Base-by-base conservation (phyloP, 2,888 invertebrate genomes). In the Philereme transversata region DNA sequence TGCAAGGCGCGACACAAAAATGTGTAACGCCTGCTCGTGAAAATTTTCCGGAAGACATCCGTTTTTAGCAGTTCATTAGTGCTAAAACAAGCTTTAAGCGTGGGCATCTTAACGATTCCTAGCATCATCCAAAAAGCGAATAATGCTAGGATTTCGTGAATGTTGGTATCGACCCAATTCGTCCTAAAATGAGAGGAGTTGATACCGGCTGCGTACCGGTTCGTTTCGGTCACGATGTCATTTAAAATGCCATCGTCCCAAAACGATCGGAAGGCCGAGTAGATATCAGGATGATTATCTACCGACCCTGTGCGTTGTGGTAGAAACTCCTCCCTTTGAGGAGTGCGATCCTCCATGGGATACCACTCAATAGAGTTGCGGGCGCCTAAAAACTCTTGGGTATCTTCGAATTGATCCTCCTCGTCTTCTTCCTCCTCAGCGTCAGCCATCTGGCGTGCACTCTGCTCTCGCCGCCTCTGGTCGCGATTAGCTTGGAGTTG, bases 261-360 rank as follows among this genome's bases (percentile, higher is more conserved):
- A 40, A 44, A 58, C 9, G 49, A 53, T 7, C 58, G 62, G 46
- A 69, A 63, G 10, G 65, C 64, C 3, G 61, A 51, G 63, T 64
- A 65, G 5, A 62, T 34, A 5, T 45, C 44, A 5, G 9, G 5
- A 40, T 40, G 40, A 40, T 40, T 40, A 40, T 40, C 40, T 40
- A 40, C 40, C 40, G 40, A 40, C 40, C 40, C 40, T 5, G 40
- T 40, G 40, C 40, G 40, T 40, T 40, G 40, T 40, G 40, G 40
- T 40, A 40, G 40, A 40, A 40, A 40, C 40, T 40, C 40, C 40
- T 40, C 40, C 40, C 40, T 40, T 8, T 40, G 40, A 40, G 40
- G 40, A 40, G 40, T 40, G 40, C 40, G 40, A 40, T 40, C 40
- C 40, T 40, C 40, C 40, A 40, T 40, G 40, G 40, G 40, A 40